Evolutionary conservation across 2,113 vertebrate genomes (phyloP), one percentile per base, ranked within the genome.

Genomic region (Tursiops truncatus): DNA sequence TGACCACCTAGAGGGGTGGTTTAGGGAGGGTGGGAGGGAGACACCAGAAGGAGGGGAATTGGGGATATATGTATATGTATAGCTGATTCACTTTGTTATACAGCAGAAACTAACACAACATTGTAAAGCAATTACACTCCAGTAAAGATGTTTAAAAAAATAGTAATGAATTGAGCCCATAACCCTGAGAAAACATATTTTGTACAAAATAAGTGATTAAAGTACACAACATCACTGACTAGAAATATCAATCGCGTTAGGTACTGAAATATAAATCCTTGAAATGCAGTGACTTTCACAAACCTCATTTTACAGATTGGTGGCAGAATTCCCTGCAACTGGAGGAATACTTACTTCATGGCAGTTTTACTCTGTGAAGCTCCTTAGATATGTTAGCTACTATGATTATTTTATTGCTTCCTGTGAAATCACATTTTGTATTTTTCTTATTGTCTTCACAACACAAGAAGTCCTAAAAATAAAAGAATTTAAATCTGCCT

Each of bases 301-400:
- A 68, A 96, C 70, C 79, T 91, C 12, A 50, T 96, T 96, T 97
- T 94, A 93, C 96, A 99, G 98, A 94, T 96, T 99, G 95, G 96
- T 98, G 60, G 98, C 98, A 31, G 99, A 99, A 98, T 99, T 97
- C 92, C 98, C 98, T 91, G 98, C 91, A 41, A 98, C 98, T 0
- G 93, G 98, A 71, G 98, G 98, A 84, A 97, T 97, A 86, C 74
- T 98, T 93, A 96, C 98, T 65, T 98, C 98, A 20, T 98, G 98
- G 83, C 97, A 98, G 12, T 94, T 98, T 95, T 98, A 98, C 68
- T 97, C 98, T 0, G 88, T 98, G 96, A 98, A 98, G 94, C 96
- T 98, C 96, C 97, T 98, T 93, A 97, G 96, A 98, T 98, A 98
- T 0, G 21, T 98, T 94, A 97, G 92, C 0, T 38, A 84, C 26